A percentile compares a stretch with the other conserved stretches of the same genome.
Evolutionary conservation across 1,140 invertebrate genomes (phyloP).

Genomic region (Vollenhovia emeryi): DNA sequence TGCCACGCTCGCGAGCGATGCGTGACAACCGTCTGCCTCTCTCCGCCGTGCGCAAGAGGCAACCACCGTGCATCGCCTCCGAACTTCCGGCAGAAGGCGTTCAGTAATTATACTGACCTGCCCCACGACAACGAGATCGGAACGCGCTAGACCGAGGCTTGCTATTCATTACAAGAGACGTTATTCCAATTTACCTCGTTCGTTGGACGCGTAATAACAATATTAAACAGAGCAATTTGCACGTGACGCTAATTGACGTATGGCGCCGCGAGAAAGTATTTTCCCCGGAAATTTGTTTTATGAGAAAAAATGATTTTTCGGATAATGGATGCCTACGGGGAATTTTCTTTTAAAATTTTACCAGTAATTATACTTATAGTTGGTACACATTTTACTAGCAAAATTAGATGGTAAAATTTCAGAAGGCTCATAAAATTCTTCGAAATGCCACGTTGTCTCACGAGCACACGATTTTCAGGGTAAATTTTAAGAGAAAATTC

Average conservation of each 20-base stretch:
- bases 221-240: not conserved
- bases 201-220: not conserved
- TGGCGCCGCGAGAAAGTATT: not conserved
- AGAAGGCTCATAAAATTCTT: too few relatives aligned
- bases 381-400: too few relatives aligned
- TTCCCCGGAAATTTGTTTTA: not conserved
- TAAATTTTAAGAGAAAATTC: too few relatives aligned
- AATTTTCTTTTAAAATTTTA: too few relatives aligned
- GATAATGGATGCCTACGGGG: too few relatives aligned
- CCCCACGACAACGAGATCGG: slow-evolving; percentile 64
- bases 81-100: slow-evolving; percentile 69
- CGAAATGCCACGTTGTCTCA: too few relatives aligned
- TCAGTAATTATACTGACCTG: slow-evolving; percentile 71
- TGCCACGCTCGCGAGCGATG: slow-evolving; percentile 59
- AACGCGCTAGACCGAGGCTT: slow-evolving; percentile 54
- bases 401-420: too few relatives aligned
- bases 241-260: not conserved
- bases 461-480: too few relatives aligned
- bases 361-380: too few relatives aligned
- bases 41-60: slow-evolving; percentile 18
- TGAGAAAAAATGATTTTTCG: not conserved
- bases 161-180: not conserved
- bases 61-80: slow-evolving; percentile 63
- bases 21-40: slow-evolving; percentile 66
- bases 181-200: not conserved